phyloP scores from a whole-genome alignment of 2,888 invertebrate genomes.

The Machimus rusticus region DNA sequence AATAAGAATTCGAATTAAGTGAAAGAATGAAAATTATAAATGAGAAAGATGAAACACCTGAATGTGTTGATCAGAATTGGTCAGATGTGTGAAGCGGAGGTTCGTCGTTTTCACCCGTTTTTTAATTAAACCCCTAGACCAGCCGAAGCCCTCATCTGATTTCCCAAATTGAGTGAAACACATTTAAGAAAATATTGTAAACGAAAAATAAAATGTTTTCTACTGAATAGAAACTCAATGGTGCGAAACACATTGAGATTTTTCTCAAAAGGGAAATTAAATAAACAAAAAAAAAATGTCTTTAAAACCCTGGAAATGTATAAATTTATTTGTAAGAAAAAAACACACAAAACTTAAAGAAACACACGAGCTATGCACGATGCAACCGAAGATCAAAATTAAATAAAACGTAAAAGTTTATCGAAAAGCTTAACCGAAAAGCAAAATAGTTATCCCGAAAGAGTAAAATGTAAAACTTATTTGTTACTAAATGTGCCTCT shows the following conservation, averaged over 20 bases:
- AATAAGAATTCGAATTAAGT: background rate
- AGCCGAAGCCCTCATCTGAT: conserved; percentile 16
- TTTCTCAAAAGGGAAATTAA: background rate
- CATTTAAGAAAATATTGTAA: background rate
- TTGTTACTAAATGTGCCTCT: conserved; percentile 42
- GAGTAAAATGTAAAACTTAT: background rate
- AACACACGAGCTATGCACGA: conserved; percentile 31
- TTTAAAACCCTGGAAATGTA: background rate
- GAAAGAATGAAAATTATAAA: background rate
- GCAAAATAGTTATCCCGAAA: background rate
- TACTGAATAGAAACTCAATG: background rate
- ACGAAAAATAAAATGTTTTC: background rate
- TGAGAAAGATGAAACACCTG: conserved; percentile 17
- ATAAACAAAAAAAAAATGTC: background rate
- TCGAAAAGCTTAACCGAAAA: background rate
- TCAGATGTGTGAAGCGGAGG: conserved; percentile 36
- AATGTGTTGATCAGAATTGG: conserved; percentile 34
- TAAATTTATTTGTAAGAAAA: background rate
- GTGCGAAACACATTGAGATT: background rate
- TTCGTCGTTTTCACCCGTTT: conserved; percentile 20
- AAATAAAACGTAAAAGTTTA: background rate
- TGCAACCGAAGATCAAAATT: background rate
- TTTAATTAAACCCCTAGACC: background rate
- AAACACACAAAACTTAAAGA: background rate
- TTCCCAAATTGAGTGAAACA: background rate